A percentile compares a stretch with the other conserved stretches of the same genome.
Evolutionary conservation across 2,797 vertebrate species (phyloP).

Genomic region (Eulemur albifrons): DNA sequence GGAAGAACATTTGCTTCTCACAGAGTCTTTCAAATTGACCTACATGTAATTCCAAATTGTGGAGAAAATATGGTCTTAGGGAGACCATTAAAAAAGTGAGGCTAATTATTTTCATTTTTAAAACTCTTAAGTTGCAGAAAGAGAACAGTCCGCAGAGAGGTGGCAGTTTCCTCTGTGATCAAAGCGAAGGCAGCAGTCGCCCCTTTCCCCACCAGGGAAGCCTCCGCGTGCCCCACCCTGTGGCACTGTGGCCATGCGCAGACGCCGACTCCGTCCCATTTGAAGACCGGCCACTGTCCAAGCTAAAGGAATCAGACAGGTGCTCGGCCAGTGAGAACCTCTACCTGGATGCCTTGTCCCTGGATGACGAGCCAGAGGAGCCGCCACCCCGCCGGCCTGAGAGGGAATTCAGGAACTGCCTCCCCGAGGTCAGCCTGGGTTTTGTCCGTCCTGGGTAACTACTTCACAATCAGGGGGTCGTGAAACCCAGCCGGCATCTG

Average conservation of each 20-base stretch:
- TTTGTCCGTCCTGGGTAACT: background rate
- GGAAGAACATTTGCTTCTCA: background rate
- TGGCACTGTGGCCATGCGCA: slow-evolving; percentile 86
- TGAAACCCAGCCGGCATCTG: background rate
- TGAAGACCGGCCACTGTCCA: slow-evolving; percentile 87
- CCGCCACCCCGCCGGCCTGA: slow-evolving; percentile 86
- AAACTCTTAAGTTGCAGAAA: slow-evolving; percentile 89
- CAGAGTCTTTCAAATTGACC: background rate
- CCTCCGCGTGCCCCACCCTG: slow-evolving; percentile 77
- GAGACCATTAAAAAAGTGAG: background rate
- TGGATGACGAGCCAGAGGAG: slow-evolving; percentile 89
- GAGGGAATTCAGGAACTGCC: slow-evolving; percentile 88
- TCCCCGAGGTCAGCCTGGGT: slow-evolving; percentile 87
- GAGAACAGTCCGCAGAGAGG: slow-evolving; percentile 84
- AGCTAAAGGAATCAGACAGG: slow-evolving; percentile 88
- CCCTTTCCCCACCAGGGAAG: slow-evolving; percentile 86
- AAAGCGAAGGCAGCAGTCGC: slow-evolving; percentile 82
- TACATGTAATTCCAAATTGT: background rate
- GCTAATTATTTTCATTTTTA: slow-evolving; percentile 53
- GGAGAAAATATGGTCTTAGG: background rate
- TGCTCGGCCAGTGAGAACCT: slow-evolving; percentile 91
- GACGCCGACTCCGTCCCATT: slow-evolving; percentile 89
- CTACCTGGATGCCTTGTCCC: slow-evolving; percentile 92
- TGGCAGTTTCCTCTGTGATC: slow-evolving; percentile 80
- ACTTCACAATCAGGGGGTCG: fast-evolving